Evolutionary conservation across 2,113 vertebrate species (phyloP).

Genomic region (Pygoscelis adeliae): DNA sequence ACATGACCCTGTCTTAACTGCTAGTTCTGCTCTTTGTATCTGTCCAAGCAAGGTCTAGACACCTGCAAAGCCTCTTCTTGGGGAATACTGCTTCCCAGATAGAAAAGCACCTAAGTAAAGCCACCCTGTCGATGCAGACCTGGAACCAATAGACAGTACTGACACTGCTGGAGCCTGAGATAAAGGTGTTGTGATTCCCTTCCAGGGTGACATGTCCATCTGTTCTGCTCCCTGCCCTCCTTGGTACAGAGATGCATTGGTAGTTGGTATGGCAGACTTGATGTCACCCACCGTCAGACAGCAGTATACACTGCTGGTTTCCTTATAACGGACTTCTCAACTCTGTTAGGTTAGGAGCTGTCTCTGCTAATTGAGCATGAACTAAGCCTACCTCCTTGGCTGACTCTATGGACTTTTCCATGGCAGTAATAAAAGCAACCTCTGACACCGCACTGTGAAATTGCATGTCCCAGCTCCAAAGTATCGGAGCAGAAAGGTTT

Average conservation of each 20-base stretch:
- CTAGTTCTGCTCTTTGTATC: neutral
- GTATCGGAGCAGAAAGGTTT: neutral
- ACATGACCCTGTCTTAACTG: neutral
- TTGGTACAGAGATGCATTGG: neutral
- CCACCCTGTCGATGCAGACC: accelerated
- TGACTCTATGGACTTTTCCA: neutral
- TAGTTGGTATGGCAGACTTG: neutral
- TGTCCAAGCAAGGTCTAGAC: neutral
- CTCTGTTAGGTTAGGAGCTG: neutral
- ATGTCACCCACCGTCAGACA: neutral
- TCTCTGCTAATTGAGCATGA: neutral
- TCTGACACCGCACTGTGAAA: neutral
- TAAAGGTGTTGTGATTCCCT: neutral
- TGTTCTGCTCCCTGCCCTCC: neutral
- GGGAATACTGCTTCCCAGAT: neutral
- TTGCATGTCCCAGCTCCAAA: neutral
- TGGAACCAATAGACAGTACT: neutral
- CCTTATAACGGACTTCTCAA: neutral
- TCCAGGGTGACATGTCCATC: neutral
- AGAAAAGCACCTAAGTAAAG: neutral
- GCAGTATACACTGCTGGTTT: neutral
- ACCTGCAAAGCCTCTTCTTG: neutral
- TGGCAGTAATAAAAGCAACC: neutral
- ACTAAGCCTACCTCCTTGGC: neutral
- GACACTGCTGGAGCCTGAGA: neutral